These are phyloP conservation scores for Strix aluco DNA, from an alignment of 2,113 vertebrate genomes.

Conservation along the genomic window DNA sequence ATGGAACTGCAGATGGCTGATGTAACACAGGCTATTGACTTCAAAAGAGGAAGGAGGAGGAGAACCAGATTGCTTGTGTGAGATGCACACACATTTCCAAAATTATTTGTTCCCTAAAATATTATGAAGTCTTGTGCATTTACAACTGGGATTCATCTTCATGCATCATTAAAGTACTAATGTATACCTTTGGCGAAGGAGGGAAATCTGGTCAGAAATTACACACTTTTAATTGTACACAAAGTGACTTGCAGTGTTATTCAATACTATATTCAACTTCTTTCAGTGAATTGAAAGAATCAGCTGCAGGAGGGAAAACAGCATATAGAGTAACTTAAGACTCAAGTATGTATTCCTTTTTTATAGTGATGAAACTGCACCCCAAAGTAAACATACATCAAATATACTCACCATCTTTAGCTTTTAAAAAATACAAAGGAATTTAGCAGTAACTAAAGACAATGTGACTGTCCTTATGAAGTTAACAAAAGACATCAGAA, in stretches of 20 bases:
- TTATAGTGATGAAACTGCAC: background rate
- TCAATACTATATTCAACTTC: background rate
- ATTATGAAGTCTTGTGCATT: slow-evolving; percentile 48
- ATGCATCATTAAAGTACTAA: slow-evolving; percentile 58
- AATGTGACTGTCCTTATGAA: background rate
- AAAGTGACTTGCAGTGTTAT: background rate
- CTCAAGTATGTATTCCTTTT: background rate
- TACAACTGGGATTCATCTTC: slow-evolving; percentile 57
- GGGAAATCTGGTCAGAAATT: slow-evolving; percentile 42
- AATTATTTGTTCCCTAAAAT: slow-evolving; percentile 74
- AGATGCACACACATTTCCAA: slow-evolving; percentile 67
- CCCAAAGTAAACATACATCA: background rate
- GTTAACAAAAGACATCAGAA: background rate
- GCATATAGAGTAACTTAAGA: background rate
- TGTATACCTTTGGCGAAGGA: slow-evolving; percentile 33
- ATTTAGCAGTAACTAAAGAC: background rate
- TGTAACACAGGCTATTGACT: slow-evolving; percentile 70
- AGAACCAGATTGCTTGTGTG: slow-evolving; percentile 69
- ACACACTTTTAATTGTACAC: background rate
- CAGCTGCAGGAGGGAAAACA: background rate
- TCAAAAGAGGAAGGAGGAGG: slow-evolving; percentile 78
- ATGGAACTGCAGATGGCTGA: slow-evolving; percentile 74
- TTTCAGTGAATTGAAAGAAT: slow-evolving; percentile 19
- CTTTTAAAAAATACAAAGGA: background rate
- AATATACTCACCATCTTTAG: background rate